Percentiles rank a stretch among this genome's conserved stretches.
Evolutionary conservation across 2,797 vertebrate genomes (phyloP).

Genomic region (Pipistrellus nathusii): DNA sequence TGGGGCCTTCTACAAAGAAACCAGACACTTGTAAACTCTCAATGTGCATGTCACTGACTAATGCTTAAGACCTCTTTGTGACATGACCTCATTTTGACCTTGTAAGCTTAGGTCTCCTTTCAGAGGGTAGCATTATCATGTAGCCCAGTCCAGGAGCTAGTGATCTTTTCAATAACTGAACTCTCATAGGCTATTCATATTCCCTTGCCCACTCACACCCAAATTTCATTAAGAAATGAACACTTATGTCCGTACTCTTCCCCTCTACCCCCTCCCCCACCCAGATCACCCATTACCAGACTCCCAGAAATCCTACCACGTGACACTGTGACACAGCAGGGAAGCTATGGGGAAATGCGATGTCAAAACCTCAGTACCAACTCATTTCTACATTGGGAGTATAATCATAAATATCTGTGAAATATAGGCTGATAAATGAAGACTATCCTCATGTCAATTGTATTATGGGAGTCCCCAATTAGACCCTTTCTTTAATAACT

Average conservation of each 20-base stretch:
- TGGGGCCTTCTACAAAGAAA: background rate
- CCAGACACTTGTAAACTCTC: background rate
- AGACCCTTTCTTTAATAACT: slow-evolving; percentile 11
- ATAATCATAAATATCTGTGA: background rate
- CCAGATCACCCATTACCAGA: background rate
- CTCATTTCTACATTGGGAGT: background rate
- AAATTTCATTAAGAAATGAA: background rate
- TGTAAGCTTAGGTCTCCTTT: background rate
- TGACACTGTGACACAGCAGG: background rate
- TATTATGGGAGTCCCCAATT: background rate
- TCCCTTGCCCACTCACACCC: background rate
- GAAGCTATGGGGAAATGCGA: background rate
- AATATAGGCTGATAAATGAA: background rate
- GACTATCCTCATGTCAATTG: background rate
- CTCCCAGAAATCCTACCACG: background rate
- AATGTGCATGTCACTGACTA: background rate
- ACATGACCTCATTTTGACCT: background rate
- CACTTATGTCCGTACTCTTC: background rate
- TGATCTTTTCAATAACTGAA: background rate
- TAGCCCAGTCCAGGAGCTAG: background rate
- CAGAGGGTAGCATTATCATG: background rate
- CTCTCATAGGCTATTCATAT: background rate
- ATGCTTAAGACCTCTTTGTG: background rate
- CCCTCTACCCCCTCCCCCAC: rapidly evolving
- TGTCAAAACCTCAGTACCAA: background rate